Base-by-base conservation (phyloP, 2,113 vertebrate genomes). In the Euleptes europaea region DNA sequence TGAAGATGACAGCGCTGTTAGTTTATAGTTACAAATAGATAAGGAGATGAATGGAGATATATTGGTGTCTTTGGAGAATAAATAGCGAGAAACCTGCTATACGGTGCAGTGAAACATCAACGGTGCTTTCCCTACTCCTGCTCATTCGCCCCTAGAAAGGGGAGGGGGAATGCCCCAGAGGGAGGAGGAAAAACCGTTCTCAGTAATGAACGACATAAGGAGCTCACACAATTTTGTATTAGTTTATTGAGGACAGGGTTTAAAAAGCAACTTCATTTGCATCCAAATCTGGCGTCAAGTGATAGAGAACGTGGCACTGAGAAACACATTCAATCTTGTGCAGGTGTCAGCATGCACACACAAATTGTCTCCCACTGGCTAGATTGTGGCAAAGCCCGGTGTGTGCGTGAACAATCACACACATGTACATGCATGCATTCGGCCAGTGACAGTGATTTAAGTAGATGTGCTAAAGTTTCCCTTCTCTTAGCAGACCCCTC, bases 21-120 rank as follows among this genome's bases (percentile, higher is more conserved):
- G 80, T 83, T 89, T 83, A 86, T 83, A 73, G 60, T 86, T 89
- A 69, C 80, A 83, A 86, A 86, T 67, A 51, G 80, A 69, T 73
- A 69, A 83, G 69, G 69, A 89, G 69, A 83, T 78, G 47, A 60
- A 83, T 86, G 88, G 84, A 78, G 83, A 88, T 72, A 65, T 78
- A 72, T 57, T 13, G 73, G 72, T 57, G 66, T 31, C 73, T 73
- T 82, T 78, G 35, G 35, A 74, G 80, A 83, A 80, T 79, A 86
- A 85, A 83, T 60, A 69, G n/a, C 35, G 66, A 83, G 84, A 51
- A 47, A 51, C 26, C 19, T 33, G 60, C n/a, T 54, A 49, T 69
- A 88, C 67, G 80, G 31, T 57, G 65, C 47, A 38, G 23, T 40
- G 51, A 47, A 85, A 85, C n/a, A 9, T 49, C 84, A 63, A 71